Evolutionary conservation across 1,140 invertebrate species (phyloP), one percentile per base, ranked within the genome.

Genomic region (Halotydeus destructor): DNA sequence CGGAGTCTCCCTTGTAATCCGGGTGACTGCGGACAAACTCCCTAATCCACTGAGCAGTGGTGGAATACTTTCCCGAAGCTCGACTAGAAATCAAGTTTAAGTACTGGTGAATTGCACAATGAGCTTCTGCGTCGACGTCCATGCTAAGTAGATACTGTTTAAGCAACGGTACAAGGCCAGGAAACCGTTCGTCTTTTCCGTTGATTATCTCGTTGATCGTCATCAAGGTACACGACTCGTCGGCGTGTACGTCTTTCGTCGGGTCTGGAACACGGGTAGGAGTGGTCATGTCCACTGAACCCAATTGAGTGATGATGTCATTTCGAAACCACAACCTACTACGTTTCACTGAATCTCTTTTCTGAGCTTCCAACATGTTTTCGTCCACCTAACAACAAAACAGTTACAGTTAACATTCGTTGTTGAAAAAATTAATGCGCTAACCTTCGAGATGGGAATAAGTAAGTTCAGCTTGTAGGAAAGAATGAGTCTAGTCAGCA

Each of bases 161-260:
- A 27, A 98, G 85, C 38, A 98, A 60, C 6, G 88, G 78, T 41
- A 96, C 74, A 47, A 97, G 64, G n/a, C 93, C 93, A 30, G 85
- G 85, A 64, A 97, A 99, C 43, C 76, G 69, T 22, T 71, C 73
- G 43, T 74, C 74, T 76, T 85, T 91, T 54, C 91, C 93, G 64
- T 97, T 96, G 40, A 99, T 80, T 51, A 99, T 98, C 65, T 98
- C 85, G 61, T 93, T 71, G 36, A 96, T 72, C 3, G 79, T 80
- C 72, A 97, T 80, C 50, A 74, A 64, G 53, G 54, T 53, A 21
- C 55, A 45, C 11, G 34, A 35, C n/a, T 33, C 27, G 14, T 45
- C 42, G 23, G 36, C 14, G 21, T 25, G 19, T 5, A 14, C 5
- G 6, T 43, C 24, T 11, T 25, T 21, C 21, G 41, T 19, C 44